Conservation (phyloP, 2,113 vertebrate species). For the Microtus oregoni region DNA sequence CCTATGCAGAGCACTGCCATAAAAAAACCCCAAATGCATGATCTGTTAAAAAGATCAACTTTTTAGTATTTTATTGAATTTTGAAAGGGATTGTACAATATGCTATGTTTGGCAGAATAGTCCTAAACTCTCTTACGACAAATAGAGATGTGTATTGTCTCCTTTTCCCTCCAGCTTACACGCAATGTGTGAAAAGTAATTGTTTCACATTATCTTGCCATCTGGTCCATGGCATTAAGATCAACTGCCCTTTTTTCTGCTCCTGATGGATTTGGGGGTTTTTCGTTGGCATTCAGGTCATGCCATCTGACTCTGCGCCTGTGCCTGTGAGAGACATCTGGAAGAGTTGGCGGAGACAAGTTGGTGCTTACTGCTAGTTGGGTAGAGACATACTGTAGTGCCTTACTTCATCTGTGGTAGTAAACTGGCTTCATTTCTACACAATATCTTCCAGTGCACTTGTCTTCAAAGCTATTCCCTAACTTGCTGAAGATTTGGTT, state of each 20-base stretch:
- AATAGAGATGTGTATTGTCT: slow-evolving; percentile 47
- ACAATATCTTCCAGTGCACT: slow-evolving; percentile 29
- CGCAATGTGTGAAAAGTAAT: slow-evolving; percentile 50
- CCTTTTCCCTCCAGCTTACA: slow-evolving; percentile 24
- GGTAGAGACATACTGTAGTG: background rate
- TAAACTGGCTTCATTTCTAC: slow-evolving; percentile 31
- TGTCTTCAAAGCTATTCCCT: slow-evolving; percentile 30
- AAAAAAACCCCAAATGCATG: background rate
- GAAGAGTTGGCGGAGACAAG: slow-evolving; percentile 64
- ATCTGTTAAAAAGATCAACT: background rate
- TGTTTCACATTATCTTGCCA: slow-evolving; percentile 71
- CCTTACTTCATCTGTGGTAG: slow-evolving; percentile 38
- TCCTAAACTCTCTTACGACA: slow-evolving; percentile 43
- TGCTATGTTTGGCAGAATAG: background rate
- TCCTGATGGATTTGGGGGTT: slow-evolving; percentile 60
- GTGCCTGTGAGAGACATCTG: slow-evolving; percentile 69
- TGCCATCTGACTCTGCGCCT: slow-evolving; percentile 55
- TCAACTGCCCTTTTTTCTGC: slow-evolving; percentile 63
- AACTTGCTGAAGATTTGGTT: slow-evolving; percentile 45
- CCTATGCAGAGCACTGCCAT: background rate
- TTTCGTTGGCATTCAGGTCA: slow-evolving; percentile 66
- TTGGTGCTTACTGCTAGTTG: slow-evolving; percentile 54
- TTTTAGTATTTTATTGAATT: background rate
- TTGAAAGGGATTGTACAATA: background rate
- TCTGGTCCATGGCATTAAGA: slow-evolving; percentile 73